These are phyloP conservation scores for Pedionomus torquatus DNA, from an alignment of 2,113 vertebrate genomes.

Conservation along the genomic window DNA sequence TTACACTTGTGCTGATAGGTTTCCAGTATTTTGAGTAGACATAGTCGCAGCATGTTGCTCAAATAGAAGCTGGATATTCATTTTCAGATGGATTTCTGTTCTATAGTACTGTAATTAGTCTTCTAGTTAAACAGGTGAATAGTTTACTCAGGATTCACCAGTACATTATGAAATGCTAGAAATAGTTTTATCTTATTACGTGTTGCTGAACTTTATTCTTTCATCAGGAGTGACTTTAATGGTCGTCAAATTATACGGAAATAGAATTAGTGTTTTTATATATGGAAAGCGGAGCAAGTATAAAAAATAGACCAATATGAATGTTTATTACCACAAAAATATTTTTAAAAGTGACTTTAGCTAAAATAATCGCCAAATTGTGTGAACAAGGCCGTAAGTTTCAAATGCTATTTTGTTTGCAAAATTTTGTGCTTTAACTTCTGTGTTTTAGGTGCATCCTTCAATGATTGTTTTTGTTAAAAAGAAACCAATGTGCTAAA, in stretches of 20 bases:
- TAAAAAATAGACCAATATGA: not conserved
- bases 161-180: not conserved
- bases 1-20: not conserved
- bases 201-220: conserved; percentile 19
- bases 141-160: not conserved
- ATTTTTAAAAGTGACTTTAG: not conserved
- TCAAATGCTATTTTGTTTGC: not conserved
- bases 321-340: not conserved
- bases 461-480: not conserved
- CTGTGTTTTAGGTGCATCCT: not conserved
- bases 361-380: not conserved
- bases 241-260: not conserved
- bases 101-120: not conserved
- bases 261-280: not conserved
- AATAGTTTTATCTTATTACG: not conserved
- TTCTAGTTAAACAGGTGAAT: not conserved
- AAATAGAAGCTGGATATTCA: not conserved
- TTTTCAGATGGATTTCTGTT: not conserved
- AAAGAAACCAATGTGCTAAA: not conserved
- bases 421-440: not conserved
- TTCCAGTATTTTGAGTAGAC: not conserved
- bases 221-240: not conserved
- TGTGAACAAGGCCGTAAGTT: not conserved
- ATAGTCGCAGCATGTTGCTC: not conserved
- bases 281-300: not conserved